A percentile compares a stretch with the other conserved stretches of the same genome.
Conservation (phyloP, 2,888 invertebrate species). For the Hartigia nigra region DNA sequence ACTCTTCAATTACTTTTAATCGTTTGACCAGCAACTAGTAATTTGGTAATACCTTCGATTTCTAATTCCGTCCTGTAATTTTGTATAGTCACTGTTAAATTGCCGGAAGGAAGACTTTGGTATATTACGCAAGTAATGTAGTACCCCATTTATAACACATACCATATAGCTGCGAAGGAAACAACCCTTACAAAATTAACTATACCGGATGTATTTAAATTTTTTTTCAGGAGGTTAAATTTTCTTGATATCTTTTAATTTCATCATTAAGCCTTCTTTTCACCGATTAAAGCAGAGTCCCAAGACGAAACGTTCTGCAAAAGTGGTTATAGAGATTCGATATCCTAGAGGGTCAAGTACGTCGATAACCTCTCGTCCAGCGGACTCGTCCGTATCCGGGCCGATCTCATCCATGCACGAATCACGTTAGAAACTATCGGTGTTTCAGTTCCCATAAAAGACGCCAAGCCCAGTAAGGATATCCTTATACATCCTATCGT, state of each 20-base stretch:
- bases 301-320: not conserved
- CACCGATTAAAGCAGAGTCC: not conserved
- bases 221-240: not conserved
- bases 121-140: not conserved
- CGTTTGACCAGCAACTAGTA: not conserved
- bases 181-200: not conserved
- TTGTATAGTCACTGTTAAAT: not conserved
- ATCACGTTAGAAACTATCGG: slow-evolving; percentile 21
- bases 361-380: not conserved
- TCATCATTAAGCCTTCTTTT: slow-evolving; percentile 13
- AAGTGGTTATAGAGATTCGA: not conserved
- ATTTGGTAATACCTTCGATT: not conserved
- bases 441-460: slow-evolving; percentile 53
- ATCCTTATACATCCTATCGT: slow-evolving; percentile 5
- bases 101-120: not conserved
- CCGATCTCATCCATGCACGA: slow-evolving; percentile 3
- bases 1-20: not conserved
- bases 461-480: slow-evolving; percentile 33
- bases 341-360: not conserved
- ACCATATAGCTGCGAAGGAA: not conserved
- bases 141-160: not conserved
- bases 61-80: not conserved
- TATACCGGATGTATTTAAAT: not conserved
- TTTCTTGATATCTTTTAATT: slow-evolving; percentile 38
- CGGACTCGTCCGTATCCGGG: not conserved